Conservation (phyloP, 2,113 vertebrate genomes). For the Panthera leo region DNA sequence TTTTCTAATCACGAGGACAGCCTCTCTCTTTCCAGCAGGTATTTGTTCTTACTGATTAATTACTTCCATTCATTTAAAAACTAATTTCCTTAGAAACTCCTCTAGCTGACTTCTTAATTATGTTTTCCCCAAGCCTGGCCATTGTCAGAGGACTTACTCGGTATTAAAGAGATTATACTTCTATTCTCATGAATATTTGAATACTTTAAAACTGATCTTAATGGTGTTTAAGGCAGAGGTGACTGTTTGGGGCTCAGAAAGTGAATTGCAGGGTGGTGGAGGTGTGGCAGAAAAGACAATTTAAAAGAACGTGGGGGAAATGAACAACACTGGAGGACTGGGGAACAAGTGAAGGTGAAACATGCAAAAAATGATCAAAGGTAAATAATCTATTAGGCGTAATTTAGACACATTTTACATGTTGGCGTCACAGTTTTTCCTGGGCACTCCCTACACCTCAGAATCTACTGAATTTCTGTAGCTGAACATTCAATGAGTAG, state of each 20-base stretch:
- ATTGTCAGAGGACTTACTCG: slow-evolving; percentile 45
- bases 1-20: slow-evolving; percentile 42
- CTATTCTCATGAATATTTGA: slow-evolving; percentile 46
- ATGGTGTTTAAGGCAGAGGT: slow-evolving; percentile 4
- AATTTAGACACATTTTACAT: background rate
- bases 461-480: background rate
- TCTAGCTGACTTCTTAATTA: slow-evolving; percentile 63
- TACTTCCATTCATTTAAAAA: slow-evolving; percentile 63
- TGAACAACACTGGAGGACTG: background rate
- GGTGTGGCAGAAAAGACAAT: background rate
- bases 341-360: background rate
- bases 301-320: background rate
- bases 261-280: background rate
- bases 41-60: slow-evolving; percentile 70
- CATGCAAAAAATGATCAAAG: background rate
- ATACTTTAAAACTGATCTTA: slow-evolving; percentile 35
- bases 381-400: background rate
- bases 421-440: background rate
- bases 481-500: background rate
- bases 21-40: slow-evolving; percentile 25
- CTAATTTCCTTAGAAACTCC: slow-evolving; percentile 62
- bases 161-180: slow-evolving; percentile 39
- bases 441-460: background rate
- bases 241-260: background rate
- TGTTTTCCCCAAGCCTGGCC: slow-evolving; percentile 15